Conservation (phyloP, 1,140 invertebrate genomes). For the Aphis gossypii region DNA sequence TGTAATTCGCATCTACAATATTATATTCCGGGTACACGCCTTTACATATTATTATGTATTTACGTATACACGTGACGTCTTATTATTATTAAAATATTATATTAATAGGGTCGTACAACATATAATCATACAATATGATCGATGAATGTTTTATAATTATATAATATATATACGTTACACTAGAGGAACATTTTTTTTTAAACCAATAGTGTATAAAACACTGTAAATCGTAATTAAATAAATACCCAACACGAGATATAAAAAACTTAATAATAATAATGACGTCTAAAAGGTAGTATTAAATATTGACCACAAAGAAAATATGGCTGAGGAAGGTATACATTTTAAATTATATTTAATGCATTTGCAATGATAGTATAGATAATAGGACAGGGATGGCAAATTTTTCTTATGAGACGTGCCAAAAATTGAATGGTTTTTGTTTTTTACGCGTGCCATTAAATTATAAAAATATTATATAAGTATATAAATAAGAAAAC, state of each 20-base stretch:
- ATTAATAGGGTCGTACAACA: neutral
- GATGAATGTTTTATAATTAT: too few species aligned
- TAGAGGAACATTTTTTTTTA: too few species aligned
- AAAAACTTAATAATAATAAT: neutral
- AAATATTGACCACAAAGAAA: neutral
- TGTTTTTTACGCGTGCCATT: too few species aligned
- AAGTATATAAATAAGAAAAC: too few species aligned
- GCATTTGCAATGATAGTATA: neutral
- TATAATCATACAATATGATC: neutral
- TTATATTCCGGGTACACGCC: neutral
- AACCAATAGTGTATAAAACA: too few species aligned
- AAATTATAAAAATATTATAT: too few species aligned
- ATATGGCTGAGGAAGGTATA: neutral
- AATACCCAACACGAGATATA: neutral
- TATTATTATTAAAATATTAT: neutral
- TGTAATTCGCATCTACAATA: neutral
- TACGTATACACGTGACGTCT: neutral
- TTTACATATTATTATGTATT: neutral
- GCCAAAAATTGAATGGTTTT: too few species aligned
- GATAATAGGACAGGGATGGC: too few species aligned
- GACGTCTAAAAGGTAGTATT: neutral
- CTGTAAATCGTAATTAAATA: too few species aligned
- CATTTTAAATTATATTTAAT: neutral
- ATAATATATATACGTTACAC: too few species aligned
- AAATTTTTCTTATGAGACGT: too few species aligned